Base-by-base conservation (phyloP, 1,140 invertebrate species). In the Penaeus indicus region DNA sequence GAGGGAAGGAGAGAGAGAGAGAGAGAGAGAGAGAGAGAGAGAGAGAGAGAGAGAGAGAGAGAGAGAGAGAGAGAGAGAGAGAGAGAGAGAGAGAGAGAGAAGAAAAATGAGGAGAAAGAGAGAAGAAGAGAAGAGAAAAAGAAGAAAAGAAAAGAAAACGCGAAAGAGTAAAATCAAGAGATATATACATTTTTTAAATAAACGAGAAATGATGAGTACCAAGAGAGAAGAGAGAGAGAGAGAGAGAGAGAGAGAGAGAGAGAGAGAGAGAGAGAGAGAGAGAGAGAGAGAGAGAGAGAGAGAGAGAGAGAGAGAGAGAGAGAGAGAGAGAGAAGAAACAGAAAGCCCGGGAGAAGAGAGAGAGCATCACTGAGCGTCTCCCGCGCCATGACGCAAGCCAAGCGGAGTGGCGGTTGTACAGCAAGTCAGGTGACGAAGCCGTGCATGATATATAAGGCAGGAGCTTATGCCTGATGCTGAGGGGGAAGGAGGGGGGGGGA, bases 301-400 rank as follows among this genome's bases (percentile, higher is more conserved):
- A 79, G 77, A 79, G 42, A 79, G 77, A 79, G 42, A 79, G 77
- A 79, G 77, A 79, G 38, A 47, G 77, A 79, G 77, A 79, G 77
- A 47, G 38, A 13, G 16, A n/a, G 27, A 54, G 2, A n/a, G 8
- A 38, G 13, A 47, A 79, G 77, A 42, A 32, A 32, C 32, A 32
- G 32, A 32, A 32, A 42, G 16, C 38, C 38, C 38, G 13, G 72
- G n/a, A n/a, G 13, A 54, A 54, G 54, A 54, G 54, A 54, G 54
- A 54, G 54, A 54, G 54, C 10, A 54, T 54, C 5, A 13, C 54
- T 0, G 10, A 54, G 54, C 11, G 54, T 8, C 54, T 54, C 54
- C 10, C 54, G 54, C 54, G 1, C 54, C 10, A 16, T 54, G 54
- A 54, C 54, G 54, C 54, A 54, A 54, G 54, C 54, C 54, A 54